These are phyloP conservation scores for Thalassaphorura encarpata DNA, from an alignment of 1,140 invertebrate genomes.

Conservation along the genomic window DNA sequence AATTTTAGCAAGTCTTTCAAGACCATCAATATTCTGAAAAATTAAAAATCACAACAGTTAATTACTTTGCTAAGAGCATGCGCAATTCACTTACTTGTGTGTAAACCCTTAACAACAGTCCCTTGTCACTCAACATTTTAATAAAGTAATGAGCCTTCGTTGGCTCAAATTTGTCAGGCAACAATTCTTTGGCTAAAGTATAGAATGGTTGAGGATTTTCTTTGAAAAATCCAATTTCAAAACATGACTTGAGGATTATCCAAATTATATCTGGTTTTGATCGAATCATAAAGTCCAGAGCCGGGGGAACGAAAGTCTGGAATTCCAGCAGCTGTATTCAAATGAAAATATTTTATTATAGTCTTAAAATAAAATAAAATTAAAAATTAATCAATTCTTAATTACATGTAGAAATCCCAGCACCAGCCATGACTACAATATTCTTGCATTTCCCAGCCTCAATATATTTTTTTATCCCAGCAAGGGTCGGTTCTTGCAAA, in stretches of 20 bases:
- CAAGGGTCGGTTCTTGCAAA: constrained; percentile 48
- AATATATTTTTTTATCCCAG: constrained; percentile 61
- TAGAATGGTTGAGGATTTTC: constrained; percentile 79
- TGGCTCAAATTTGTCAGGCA: constrained; percentile 69
- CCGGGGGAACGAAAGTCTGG: constrained; percentile 87
- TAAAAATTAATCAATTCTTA: constrained; percentile 30
- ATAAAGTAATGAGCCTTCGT: constrained; percentile 78
- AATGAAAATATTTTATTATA: constrained; percentile 20
- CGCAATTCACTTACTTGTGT: constrained; percentile 43
- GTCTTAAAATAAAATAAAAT: not conserved
- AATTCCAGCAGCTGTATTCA: constrained; percentile 74
- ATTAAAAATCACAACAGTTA: constrained; percentile 9
- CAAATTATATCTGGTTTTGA: constrained; percentile 75
- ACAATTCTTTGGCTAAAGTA: constrained; percentile 71
- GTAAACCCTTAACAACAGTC: constrained; percentile 67
- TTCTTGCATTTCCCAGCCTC: constrained; percentile 66
- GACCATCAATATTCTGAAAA: constrained; percentile 80
- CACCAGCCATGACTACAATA: constrained; percentile 84
- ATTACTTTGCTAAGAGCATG: not conserved
- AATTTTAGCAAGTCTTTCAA: constrained; percentile 79
- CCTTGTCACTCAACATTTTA: constrained; percentile 65
- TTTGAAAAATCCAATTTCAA: constrained; percentile 71
- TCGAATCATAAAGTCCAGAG: constrained; percentile 83
- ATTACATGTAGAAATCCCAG: constrained; percentile 89
- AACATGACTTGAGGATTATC: constrained; percentile 94